Base-by-base conservation (phyloP, 92 coral and sea anemone species). In the Pocillopora meandrina region DNA sequence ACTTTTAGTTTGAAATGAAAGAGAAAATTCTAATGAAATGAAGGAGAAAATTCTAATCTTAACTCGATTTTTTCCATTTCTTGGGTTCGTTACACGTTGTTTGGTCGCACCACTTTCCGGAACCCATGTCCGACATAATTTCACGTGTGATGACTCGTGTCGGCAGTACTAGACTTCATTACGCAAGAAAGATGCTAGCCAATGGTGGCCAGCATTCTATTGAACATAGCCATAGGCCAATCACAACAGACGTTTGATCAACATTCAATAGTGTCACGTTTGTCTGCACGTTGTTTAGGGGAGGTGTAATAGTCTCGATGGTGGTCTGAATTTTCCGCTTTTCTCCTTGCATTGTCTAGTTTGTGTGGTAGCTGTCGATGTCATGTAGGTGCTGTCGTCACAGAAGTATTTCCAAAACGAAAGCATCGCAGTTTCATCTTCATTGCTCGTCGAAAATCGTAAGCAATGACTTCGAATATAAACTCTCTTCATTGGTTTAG, bases 401-500 rank as follows among this genome's bases (percentile, higher is more conserved):
- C 8, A 42, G 8, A 42, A 7, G 52, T 3, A 42, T 42, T 42
- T 42, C 5, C 52, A 3, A 42, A 42, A 42, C 52, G 52, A 42
- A 7, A 26, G 31, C 31, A 26, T 26, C 31, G 31, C 31, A 26
- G 31, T 26, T 26, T 26, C 31, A 26, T 26, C 31, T 26, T 26
- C 52, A 42, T 42, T 42, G 8, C 52, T 3, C 52, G 8, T 26
- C 31, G 52, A 42, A 42, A 42, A 42, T 42, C 4, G 52, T 42
- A 42, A 7, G 52, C 8, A 42, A 70, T 70, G 74, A 33, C 35
- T 10, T 68, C 57, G 23, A n/a, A 17, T 10, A 70, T 81, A 26
- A 95, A 92, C 77, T 90, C 95, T 56, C 80, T 95, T 13, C 98
- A 95, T 71, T 95, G 98, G 98, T 95, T 95, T 71, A 87, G 98